phyloP scores from a whole-genome alignment of 1,140 invertebrate genomes.

The Callitettix versicolor region DNA sequence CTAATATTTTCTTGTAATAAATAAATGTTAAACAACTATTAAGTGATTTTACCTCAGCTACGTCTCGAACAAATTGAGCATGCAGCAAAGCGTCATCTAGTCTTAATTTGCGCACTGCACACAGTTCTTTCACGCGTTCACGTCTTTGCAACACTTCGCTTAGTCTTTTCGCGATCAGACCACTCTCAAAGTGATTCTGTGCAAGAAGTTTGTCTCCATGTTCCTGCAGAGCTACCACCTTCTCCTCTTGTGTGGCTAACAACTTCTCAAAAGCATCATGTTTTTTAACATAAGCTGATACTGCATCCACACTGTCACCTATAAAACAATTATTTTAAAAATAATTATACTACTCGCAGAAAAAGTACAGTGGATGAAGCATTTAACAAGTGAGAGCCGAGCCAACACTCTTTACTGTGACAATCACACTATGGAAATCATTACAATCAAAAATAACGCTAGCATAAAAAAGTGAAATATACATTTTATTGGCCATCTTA shows the following conservation, averaged over 20 bases:
- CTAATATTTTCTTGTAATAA: background rate
- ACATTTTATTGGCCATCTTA: too few relatives aligned
- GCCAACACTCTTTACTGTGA: background rate
- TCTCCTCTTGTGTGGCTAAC: constrained; percentile 75
- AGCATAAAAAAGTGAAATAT: too few relatives aligned
- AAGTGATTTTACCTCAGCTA: constrained; percentile 48
- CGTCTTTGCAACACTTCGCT: constrained; percentile 59
- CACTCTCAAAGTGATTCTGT: constrained; percentile 89
- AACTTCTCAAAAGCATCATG: constrained; percentile 85
- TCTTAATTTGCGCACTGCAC: constrained; percentile 46
- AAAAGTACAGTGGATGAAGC: background rate
- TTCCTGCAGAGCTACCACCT: constrained; percentile 68
- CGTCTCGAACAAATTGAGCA: constrained; percentile 83
- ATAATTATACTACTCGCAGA: too few relatives aligned
- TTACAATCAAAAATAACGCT: too few relatives aligned
- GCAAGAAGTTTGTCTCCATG: constrained; percentile 81
- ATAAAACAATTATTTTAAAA: background rate
- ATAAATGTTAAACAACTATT: background rate
- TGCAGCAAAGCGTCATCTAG: constrained; percentile 74
- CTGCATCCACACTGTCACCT: constrained; percentile 68
- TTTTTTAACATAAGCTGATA: constrained; percentile 75
- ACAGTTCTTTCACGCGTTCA: constrained; percentile 57
- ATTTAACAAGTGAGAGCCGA: background rate
- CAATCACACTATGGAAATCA: too few relatives aligned
- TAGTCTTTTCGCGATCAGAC: constrained; percentile 63